Evolutionary conservation across 1,140 invertebrate genomes (phyloP).

Genomic region (Cheumatopsyche charites): DNA sequence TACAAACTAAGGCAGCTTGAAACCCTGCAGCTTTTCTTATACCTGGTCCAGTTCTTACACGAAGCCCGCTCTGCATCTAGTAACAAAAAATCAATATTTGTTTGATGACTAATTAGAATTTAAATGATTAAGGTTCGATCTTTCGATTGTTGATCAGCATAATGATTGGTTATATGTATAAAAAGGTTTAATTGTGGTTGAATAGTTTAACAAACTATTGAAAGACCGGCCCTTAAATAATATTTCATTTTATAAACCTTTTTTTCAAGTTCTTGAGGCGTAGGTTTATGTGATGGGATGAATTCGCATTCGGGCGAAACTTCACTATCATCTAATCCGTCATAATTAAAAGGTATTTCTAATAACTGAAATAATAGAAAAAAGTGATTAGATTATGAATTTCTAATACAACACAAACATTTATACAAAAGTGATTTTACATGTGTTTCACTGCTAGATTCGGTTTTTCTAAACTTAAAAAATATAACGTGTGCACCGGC

Average conservation of each 20-base stretch:
- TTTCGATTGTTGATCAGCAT: no score
- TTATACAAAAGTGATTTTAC: slow-evolving; percentile 61
- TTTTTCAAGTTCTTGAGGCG: slow-evolving; percentile 64
- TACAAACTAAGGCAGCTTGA: slow-evolving; percentile 93
- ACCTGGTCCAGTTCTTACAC: slow-evolving; percentile 54
- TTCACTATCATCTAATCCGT: slow-evolving; percentile 79
- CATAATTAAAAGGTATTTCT: slow-evolving; percentile 88
- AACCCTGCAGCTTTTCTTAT: slow-evolving; percentile 79
- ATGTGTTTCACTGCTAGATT: slow-evolving; percentile 82
- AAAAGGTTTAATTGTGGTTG: no score
- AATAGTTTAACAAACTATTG: no score
- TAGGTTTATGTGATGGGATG: slow-evolving; percentile 65
- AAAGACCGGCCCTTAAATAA: no score
- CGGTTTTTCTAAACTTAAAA: slow-evolving; percentile 93
- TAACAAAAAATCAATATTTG: no score
- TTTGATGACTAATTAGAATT: no score
- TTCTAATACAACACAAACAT: background rate
- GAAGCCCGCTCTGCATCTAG: slow-evolving; percentile 44
- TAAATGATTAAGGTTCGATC: no score
- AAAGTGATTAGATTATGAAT: background rate
- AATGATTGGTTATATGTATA: no score
- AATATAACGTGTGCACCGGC: slow-evolving; percentile 91
- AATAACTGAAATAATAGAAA: slow-evolving; percentile 65
- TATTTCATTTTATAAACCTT: slow-evolving; percentile 57
- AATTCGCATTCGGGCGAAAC: slow-evolving; percentile 80